A percentile compares a stretch with the other conserved stretches of the same genome.
Conservation (phyloP, 2,113 vertebrate species). For the Tachuris rubrigastra region DNA sequence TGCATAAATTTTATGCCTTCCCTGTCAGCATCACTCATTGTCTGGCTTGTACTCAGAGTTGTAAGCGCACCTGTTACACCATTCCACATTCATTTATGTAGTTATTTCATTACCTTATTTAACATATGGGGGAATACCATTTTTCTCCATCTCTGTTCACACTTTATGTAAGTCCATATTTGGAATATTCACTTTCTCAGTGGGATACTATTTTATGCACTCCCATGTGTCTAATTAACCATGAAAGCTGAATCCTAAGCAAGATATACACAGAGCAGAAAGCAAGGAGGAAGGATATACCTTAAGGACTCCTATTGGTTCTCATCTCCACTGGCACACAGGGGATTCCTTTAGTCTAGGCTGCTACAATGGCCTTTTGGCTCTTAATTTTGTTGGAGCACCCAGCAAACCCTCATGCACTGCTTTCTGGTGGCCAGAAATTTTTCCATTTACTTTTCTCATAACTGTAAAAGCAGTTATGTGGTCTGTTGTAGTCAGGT, state of each 20-base stretch:
- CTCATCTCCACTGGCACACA: not conserved
- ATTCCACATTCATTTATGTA: not conserved
- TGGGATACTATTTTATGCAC: not conserved
- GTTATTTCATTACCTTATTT: not conserved
- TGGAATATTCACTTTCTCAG: not conserved
- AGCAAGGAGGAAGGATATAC: not conserved
- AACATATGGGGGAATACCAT: not conserved
- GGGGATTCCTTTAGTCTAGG: not conserved
- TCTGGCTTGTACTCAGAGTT: not conserved
- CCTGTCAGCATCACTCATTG: not conserved
- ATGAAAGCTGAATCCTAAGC: not conserved
- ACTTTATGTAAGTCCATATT: not conserved
- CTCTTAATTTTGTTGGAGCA: not conserved
- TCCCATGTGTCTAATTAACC: not conserved
- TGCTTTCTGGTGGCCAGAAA: not conserved
- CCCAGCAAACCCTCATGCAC: not conserved
- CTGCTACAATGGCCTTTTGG: not conserved
- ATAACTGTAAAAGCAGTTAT: not conserved
- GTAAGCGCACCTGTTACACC: not conserved
- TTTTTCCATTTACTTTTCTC: not conserved
- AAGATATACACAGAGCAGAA: not conserved
- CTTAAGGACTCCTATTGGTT: not conserved
- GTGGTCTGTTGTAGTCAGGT: not conserved
- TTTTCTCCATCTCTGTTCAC: not conserved
- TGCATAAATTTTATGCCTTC: not conserved